Percentiles rank a stretch among this genome's conserved stretches.
phyloP scores from a whole-genome alignment of 2,888 invertebrate species.

The Acronicta psi region DNA sequence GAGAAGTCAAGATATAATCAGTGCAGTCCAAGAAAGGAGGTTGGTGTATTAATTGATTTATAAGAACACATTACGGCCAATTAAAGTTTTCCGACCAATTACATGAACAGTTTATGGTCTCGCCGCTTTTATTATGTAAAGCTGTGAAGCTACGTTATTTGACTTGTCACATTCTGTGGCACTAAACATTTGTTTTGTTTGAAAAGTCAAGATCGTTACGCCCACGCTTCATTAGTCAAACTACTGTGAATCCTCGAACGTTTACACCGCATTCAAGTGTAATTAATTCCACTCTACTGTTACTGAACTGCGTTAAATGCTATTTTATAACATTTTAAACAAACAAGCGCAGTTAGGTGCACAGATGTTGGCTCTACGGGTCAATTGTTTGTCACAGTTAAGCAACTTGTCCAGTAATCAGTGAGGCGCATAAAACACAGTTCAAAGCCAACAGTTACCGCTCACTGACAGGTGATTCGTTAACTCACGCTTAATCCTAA shows the following conservation, averaged over 20 bases:
- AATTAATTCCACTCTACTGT: constrained; percentile 42
- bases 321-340: constrained; percentile 39
- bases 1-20: constrained; percentile 69
- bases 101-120: constrained; percentile 66
- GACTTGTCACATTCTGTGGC: constrained; percentile 63
- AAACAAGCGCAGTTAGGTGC: constrained; percentile 20
- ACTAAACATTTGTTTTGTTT: constrained; percentile 58
- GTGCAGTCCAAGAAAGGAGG: constrained; percentile 71
- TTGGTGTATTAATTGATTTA: constrained; percentile 79
- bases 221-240: constrained; percentile 57
- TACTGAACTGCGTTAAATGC: constrained; percentile 29
- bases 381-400: constrained; percentile 52
- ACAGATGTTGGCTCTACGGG: constrained; percentile 34
- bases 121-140: constrained; percentile 64
- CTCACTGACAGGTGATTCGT: constrained; percentile 76
- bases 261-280: constrained; percentile 43
- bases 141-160: constrained; percentile 61
- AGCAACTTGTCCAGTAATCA: constrained; percentile 48
- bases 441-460: constrained; percentile 66
- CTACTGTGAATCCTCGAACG: constrained; percentile 39
- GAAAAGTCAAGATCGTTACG: constrained; percentile 51
- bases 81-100: constrained; percentile 77
- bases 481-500: constrained; percentile 82
- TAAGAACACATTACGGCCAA: constrained; percentile 77
- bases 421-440: constrained; percentile 51